Base-by-base conservation (phyloP, 2,113 vertebrate genomes). In the Pachyramphus minor region DNA sequence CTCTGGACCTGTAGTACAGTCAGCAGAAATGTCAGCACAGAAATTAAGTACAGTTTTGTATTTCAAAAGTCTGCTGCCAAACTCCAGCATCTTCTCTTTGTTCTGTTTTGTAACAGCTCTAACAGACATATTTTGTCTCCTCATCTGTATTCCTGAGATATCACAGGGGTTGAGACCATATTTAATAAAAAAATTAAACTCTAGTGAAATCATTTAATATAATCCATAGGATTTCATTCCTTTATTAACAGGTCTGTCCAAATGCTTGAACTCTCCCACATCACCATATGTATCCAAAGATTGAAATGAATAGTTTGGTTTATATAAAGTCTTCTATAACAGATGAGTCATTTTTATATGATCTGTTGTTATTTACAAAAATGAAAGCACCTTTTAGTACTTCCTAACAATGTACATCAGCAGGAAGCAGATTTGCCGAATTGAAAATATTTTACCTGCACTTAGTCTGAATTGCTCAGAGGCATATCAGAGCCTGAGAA, bases 371-470 rank as follows among this genome's bases (percentile, higher is more conserved):
- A 83, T 74, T 96, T 93, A 90, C 77, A 94, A 72, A 95, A 59
- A 85, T 78, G 94, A 97, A 96, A 97, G 81, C 45, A 91, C 16
- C 19, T 95, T 97, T 97, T 86, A 80, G n/a, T 90, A 82, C 87
- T 88, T 95, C 76, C 80, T 96, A 96, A 94, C 80, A 91, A 94
- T 25, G 79, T 83, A 89, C 50, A 44, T 47, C 47, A 97, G 93
- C 59, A 87, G 85, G 80, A 96, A 97, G 84, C 5, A 95, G 92
- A 96, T 97, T 95, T 96, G 59, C 74, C 90, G 83, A 96, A 97
- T 77, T 96, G 74, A 96, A 97, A 97, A 90, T 94, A 96, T 97
- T 98, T 95, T 86, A 81, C 50, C 87, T 97, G 96, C 92, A 88
- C 58, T 53, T 44, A 44, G 16, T 55, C 95, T 97, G 98, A 98